Evolutionary conservation across 2,113 vertebrate species (phyloP), one percentile per base, ranked within the genome.

Genomic region (Glaucidium brasilianum): DNA sequence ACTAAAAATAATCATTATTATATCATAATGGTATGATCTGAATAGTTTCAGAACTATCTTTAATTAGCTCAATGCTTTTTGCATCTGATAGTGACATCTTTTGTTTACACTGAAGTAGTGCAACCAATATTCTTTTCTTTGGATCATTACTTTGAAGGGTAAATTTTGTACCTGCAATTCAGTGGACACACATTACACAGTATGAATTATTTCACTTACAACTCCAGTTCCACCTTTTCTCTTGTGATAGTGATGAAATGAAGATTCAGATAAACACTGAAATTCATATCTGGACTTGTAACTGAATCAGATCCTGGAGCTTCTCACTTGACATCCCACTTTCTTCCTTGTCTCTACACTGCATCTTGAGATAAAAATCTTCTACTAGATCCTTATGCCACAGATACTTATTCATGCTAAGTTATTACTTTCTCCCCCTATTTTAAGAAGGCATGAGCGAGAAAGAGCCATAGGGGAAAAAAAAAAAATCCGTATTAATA

Each of bases 81-180:
- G 86, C 4, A 1, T 90, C 86, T 85, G 34, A 91, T 10, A 95
- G 93, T 90, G 91, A 95, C 94, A 96, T 90, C 95, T 96, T 91
- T 92, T 96, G 96, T 86, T 96, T 90, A 73, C 52, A 52, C 14
- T 63, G 77, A n/a, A 89, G 89, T 64, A 94, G 47, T 95, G 80
- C 95, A 95, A 80, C 59, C 53, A 67, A 20, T 64, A 58, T 25
- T 23, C 10, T 75, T 86, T 37, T 41, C 12, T 78, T 79, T 34
- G 50, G 18, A 80, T 45, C 30, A 12, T 14, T 60, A 27, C 47
- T 86, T 60, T 34, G 58, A 90, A 71, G 56, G 49, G 64, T 30
- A 30, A 89, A 56, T 32, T 69, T 68, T 37, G 11, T 34, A 59
- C 49, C 75, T 93, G 43, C 25, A 55, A 25, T 90, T 91, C 49